Base-by-base conservation (phyloP, 1,140 invertebrate genomes). In the Eupristina koningsbergeri region DNA sequence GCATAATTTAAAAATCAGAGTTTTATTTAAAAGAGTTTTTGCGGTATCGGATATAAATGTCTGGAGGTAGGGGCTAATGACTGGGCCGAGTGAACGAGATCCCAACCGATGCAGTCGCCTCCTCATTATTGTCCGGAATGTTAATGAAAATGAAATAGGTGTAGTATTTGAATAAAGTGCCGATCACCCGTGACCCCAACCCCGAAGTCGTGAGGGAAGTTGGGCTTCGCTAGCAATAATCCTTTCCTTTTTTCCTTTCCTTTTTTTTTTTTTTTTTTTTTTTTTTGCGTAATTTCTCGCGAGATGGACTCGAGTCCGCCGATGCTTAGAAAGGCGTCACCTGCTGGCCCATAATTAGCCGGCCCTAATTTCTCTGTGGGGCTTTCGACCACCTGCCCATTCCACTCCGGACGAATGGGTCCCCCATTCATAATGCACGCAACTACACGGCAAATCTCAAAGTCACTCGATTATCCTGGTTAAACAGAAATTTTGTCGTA, bases 291-390 rank as follows among this genome's bases (percentile, higher is more conserved):
- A 77, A 69, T 83, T 83, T 83, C 63, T 77, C 61, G 67, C 75
- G 69, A 29, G 45, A 61, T 75, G 58, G 73, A n/a, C 80, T 39
- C 41, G 36, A 39, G 76, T 53, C 50, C 3, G 26, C 6, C 39
- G n/a, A 36, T 26, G 36, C 50, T 53, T n/a, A 63, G 85, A 87
- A 85, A 86, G 82, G 88, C 86, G 86, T 88, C 87, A 88, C 87
- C 87, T 89, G 88, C 88, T 88, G 86, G 86, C 85, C 82, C 64
- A 85, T 88, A 89, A 89, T 89, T 89, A 89, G 87, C 87, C 84
- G 85, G 81, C 80, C 84, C 85, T 87, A 89, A 89, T 89, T 89
- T 88, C 69, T 53, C 19, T 74, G 0, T 5, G 78, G 11, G 50
- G 29, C 47, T 79, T 53, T 77, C 64, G 61, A 84, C 50, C 82